Evolutionary conservation across 2,797 vertebrate species (phyloP).

Genomic region (Smutsia gigantea): DNA sequence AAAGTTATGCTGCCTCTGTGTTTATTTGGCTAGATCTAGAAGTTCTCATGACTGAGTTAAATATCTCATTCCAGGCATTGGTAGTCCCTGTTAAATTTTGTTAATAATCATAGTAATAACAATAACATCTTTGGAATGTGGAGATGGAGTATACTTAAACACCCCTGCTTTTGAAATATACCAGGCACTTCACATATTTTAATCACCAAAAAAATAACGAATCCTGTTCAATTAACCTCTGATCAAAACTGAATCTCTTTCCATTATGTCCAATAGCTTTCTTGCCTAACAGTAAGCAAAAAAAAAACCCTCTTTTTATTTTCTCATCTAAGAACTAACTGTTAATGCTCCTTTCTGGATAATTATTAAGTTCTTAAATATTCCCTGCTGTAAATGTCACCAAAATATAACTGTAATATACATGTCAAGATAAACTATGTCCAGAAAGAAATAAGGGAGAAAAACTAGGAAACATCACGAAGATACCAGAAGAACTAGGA

Average conservation of each 20-base stretch:
- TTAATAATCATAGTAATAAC: not conserved
- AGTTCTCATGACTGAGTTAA: not conserved
- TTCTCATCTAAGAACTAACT: not conserved
- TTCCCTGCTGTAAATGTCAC: not conserved
- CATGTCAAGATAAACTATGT: not conserved
- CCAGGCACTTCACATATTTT: not conserved
- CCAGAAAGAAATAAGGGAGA: conserved; percentile 13
- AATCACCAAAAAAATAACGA: not conserved
- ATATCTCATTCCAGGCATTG: not conserved
- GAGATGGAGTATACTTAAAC: not conserved
- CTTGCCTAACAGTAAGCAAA: not conserved
- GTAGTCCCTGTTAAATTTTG: not conserved
- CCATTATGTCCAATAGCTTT: not conserved
- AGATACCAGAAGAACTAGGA: not conserved
- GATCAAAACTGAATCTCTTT: conserved; percentile 5
- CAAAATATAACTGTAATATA: not conserved
- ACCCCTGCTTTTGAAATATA: not conserved
- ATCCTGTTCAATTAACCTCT: not conserved
- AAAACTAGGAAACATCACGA: not conserved
- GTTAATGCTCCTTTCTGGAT: not conserved
- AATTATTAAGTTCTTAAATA: conserved; percentile 13
- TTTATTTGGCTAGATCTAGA: not conserved
- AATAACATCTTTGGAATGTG: not conserved
- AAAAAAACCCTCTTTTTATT: not conserved
- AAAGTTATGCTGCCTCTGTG: not conserved